phyloP scores from a whole-genome alignment of 2,797 vertebrate genomes.

The Kryptopterus vitreolus region DNA sequence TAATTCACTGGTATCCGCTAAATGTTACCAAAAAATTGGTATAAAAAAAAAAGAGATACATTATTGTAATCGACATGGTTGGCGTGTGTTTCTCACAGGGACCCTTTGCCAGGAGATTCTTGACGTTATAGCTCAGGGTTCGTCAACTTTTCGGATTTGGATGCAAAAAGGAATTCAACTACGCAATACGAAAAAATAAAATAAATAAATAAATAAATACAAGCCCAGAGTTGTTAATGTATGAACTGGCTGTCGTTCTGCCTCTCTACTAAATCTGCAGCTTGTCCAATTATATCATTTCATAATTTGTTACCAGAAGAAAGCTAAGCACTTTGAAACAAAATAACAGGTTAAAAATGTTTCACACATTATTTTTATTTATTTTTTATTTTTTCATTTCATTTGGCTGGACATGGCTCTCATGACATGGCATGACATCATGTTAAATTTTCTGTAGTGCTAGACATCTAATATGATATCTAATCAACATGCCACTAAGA shows the following conservation, averaged over 20 bases:
- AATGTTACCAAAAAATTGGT: neutral
- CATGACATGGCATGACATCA: neutral
- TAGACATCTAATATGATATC: no score
- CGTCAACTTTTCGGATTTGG: neutral
- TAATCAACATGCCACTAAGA: neutral
- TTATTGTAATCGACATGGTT: neutral
- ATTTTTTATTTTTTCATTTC: neutral
- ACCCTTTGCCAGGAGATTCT: neutral
- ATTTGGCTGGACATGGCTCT: neutral
- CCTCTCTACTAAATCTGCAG: neutral
- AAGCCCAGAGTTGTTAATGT: neutral
- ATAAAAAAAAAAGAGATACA: neutral
- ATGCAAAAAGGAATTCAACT: conserved; percentile 1
- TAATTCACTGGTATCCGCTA: neutral
- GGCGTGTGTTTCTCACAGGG: neutral
- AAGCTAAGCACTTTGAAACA: neutral
- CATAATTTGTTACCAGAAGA: neutral
- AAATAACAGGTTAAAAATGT: neutral
- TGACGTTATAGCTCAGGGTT: neutral
- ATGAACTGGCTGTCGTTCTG: neutral
- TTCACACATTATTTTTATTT: neutral
- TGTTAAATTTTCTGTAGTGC: no score
- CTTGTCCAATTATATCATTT: neutral
- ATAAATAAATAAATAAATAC: neutral
- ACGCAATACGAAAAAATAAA: neutral